Conservation (phyloP, 2,888 invertebrate genomes). For the Augiades crinisus region DNA sequence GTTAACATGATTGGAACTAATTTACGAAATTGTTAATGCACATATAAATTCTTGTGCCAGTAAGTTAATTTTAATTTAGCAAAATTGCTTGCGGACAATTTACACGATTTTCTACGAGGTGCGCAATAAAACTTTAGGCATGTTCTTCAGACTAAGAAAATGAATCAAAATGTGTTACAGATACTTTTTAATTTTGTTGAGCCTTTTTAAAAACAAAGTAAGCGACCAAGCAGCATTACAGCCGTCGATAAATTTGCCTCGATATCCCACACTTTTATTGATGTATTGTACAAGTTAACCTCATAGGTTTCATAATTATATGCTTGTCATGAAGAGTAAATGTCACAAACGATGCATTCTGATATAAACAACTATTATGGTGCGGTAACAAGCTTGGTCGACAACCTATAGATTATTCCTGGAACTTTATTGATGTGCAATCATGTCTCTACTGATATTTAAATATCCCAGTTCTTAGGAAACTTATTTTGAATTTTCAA, state of each 20-base stretch:
- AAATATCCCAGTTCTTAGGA: slow-evolving; percentile 22
- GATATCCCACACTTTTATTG: too few species aligned
- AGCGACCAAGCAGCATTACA: neutral
- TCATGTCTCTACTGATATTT: slow-evolving; percentile 19
- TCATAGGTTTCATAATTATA: slow-evolving; percentile 43
- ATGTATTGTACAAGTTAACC: slow-evolving; percentile 22
- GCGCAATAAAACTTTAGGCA: neutral
- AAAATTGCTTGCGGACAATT: neutral
- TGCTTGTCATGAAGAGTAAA: slow-evolving; percentile 37
- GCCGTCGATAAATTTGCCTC: neutral
- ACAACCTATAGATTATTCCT: slow-evolving; percentile 17
- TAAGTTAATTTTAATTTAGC: neutral
- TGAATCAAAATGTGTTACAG: too few species aligned
- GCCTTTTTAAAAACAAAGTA: neutral
- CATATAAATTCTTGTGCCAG: neutral
- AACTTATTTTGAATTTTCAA: slow-evolving; percentile 14
- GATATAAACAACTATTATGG: slow-evolving; percentile 37
- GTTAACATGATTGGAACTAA: neutral
- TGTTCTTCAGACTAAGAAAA: too few species aligned
- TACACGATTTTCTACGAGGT: neutral
- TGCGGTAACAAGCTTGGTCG: slow-evolving; percentile 17
- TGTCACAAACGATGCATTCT: slow-evolving; percentile 43
- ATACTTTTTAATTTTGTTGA: too few species aligned
- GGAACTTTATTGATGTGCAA: slow-evolving; percentile 15
- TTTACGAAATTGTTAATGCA: neutral